These are phyloP conservation scores for Willowsia nigromaculata DNA, from an alignment of 2,888 invertebrate species.

Conservation along the genomic window DNA sequence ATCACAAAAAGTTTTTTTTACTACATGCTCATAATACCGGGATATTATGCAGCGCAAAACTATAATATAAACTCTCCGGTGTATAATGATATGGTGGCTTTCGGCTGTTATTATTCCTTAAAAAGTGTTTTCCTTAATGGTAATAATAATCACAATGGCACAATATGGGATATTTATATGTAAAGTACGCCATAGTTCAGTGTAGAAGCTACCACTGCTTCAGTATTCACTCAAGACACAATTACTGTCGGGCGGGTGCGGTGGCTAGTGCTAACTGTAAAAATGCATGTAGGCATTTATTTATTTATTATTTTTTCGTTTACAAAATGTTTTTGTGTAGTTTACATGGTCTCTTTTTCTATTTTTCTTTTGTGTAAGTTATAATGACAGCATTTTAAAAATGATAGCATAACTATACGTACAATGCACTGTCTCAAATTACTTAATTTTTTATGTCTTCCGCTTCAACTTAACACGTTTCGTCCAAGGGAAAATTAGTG, in stretches of 20 bases:
- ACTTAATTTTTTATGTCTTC: slow-evolving; percentile 29
- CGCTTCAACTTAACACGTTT: slow-evolving; percentile 28
- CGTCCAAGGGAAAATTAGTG: slow-evolving; percentile 23
- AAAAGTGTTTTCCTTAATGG: slow-evolving; percentile 28
- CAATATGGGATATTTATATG: not conserved
- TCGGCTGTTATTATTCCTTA: not conserved
- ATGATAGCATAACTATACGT: not conserved
- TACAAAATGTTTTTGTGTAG: slow-evolving; percentile 12
- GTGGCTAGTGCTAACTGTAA: slow-evolving; percentile 4
- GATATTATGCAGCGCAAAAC: not conserved
- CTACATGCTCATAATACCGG: not conserved
- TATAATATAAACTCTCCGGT: not conserved
- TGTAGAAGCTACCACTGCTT: slow-evolving; percentile 8
- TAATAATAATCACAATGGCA: not conserved
- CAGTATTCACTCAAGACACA: not conserved
- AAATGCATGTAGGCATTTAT: not conserved
- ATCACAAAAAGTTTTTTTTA: not conserved
- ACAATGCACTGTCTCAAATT: not conserved
- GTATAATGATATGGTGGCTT: not conserved
- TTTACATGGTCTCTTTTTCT: not conserved
- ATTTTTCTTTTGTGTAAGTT: not conserved
- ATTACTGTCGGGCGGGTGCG: not conserved
- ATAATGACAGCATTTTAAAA: not conserved
- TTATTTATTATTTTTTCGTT: not conserved
- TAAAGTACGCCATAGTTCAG: not conserved